A percentile compares a stretch with the other conserved stretches of the same genome.
Evolutionary conservation across 2,888 invertebrate genomes (phyloP).

Genomic region (Noctuana brunneofusca): DNA sequence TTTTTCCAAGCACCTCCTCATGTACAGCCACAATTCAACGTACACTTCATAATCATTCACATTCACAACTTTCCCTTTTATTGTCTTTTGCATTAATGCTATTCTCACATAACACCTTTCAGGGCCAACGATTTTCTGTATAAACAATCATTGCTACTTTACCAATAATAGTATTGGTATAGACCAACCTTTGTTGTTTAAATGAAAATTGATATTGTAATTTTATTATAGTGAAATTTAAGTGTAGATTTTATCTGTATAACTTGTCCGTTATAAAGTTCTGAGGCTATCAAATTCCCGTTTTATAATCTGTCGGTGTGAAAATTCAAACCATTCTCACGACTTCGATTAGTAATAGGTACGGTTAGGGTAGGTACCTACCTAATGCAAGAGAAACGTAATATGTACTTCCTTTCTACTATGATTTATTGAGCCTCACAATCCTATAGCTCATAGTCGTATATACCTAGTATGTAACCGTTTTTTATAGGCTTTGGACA

Average conservation of each 20-base stretch:
- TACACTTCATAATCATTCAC: conserved; percentile 2
- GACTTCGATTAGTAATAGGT: conserved; percentile 9
- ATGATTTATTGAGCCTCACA: conserved; percentile 6
- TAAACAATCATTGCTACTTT: not conserved
- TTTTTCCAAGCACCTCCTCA: not conserved
- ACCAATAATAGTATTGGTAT: too few relatives aligned
- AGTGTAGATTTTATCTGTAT: conserved; percentile 2
- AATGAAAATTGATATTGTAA: not conserved
- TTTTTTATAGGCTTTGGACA: too few relatives aligned
- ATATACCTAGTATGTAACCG: too few relatives aligned
- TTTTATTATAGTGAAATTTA: not conserved
- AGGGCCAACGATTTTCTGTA: not conserved
- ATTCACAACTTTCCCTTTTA: conserved; percentile 6
- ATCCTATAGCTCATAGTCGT: conserved; percentile 2
- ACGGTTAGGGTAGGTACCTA: not conserved
- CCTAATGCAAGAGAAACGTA: conserved; percentile 9
- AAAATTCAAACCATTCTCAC: conserved; percentile 15
- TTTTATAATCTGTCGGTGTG: conserved; percentile 2
- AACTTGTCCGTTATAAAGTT: not conserved
- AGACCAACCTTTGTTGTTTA: not conserved
- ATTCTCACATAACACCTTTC: not conserved
- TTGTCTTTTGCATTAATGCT: conserved; percentile 3
- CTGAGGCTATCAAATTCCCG: conserved; percentile 1
- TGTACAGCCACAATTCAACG: not conserved
- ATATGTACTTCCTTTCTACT: conserved; percentile 9